Evolutionary conservation across 1,140 invertebrate genomes (phyloP), one percentile per base, ranked within the genome.

Genomic region (Linepithema humile): DNA sequence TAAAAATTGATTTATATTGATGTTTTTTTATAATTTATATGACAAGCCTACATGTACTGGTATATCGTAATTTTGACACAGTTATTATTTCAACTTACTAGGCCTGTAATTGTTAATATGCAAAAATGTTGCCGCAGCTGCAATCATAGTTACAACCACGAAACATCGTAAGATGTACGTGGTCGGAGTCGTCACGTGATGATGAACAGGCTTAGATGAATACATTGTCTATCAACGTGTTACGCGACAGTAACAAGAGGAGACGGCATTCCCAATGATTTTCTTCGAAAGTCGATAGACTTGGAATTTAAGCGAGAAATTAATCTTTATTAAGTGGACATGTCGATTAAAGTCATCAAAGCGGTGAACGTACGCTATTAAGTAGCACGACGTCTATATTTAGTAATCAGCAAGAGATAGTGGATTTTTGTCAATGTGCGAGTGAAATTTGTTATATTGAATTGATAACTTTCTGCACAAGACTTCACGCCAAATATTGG

Each of bases 91-190:
- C 50, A 88, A 93, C 93, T 94, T 92, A 94, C 93, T 93, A 20
- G 93, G 93, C 80, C 89, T 91, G 78, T 93, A 92, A 91, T 93
- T 92, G 75, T 92, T 93, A 83, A 94, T 85, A 82, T 94, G 93
- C 64, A 94, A 92, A 90, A 94, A 93, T n/a, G 91, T 92, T 15
- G 93, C 92, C 64, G 92, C 93, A 65, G 93, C 92, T 60, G 88
- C 84, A 60, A 92, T 91, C 93, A 93, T 91, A 70, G 85, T 84
- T 32, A 92, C 83, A 23, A 93, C 91, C 60, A 93, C 87, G 53
- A 90, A 84, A 64, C 86, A 91, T 74, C 93, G 91, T 65, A 93
- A 62, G 5, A 91, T 26, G 45, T 92, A 92, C 45, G 92, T 88
- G 35, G 86, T 64, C n/a, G 91, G 84, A 32, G 89, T 89, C 69